Conservation (phyloP, 2,797 vertebrate genomes). For the Propithecus perrieri region DNA sequence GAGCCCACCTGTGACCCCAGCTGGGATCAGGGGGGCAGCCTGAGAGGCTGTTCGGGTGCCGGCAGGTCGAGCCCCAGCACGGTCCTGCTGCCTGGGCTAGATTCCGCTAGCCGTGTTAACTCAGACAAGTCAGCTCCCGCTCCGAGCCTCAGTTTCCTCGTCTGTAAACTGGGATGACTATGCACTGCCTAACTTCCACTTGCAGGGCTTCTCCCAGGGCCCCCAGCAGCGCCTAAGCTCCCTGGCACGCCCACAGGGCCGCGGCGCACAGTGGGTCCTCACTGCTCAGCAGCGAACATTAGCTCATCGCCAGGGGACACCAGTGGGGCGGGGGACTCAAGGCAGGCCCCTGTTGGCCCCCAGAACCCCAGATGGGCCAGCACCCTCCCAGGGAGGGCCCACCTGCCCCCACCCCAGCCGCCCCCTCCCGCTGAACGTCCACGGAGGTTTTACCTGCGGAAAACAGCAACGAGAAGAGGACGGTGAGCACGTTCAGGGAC, state of each 20-base stretch:
- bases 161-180: rapidly evolving
- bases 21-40: not conserved
- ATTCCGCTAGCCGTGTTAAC: rapidly evolving
- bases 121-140: not conserved
- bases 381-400: not conserved
- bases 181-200: rapidly evolving
- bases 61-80: rapidly evolving
- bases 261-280: not conserved
- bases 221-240: not conserved
- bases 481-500: constrained; percentile 93
- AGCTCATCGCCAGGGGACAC: not conserved
- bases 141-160: not conserved
- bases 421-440: rapidly evolving
- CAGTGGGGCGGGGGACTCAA: too few relatives aligned
- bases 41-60: rapidly evolving
- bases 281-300: rapidly evolving
- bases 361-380: not conserved
- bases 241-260: rapidly evolving
- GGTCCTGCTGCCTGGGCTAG: rapidly evolving
- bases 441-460: constrained; percentile 90
- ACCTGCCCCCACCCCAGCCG: rapidly evolving
- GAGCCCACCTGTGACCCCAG: not conserved
- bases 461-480: constrained; percentile 92
- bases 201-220: not conserved
- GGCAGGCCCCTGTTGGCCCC: not conserved